A percentile compares a stretch with the other conserved stretches of the same genome.
phyloP scores from a whole-genome alignment of 2,797 vertebrate species.

The Borostomias antarcticus region DNA sequence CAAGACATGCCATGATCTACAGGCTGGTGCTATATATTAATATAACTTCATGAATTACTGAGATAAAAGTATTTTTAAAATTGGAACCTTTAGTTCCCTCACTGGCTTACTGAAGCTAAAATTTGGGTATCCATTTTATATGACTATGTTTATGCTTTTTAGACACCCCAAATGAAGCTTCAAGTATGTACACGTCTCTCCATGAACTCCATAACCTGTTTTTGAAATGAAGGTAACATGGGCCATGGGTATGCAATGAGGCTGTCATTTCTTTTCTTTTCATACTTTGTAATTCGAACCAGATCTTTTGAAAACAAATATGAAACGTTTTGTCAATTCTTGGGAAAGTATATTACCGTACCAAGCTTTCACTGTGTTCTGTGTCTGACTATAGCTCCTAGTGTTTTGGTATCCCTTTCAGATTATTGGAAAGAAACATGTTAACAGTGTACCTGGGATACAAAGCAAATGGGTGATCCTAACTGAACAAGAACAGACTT shows the following conservation, averaged over 20 bases:
- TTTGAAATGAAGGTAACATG: slow-evolving; percentile 55
- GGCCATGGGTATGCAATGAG: slow-evolving; percentile 59
- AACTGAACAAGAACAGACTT: slow-evolving; percentile 36
- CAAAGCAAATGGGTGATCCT: slow-evolving; percentile 33
- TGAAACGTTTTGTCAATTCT: slow-evolving; percentile 27
- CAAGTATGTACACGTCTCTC: slow-evolving; percentile 56
- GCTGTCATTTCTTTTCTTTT: slow-evolving; percentile 48
- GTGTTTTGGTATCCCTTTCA: slow-evolving; percentile 45
- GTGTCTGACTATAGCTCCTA: slow-evolving; percentile 46
- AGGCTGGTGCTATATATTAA: slow-evolving; percentile 81
- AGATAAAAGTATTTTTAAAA: slow-evolving; percentile 67
- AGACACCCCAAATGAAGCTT: slow-evolving; percentile 63
- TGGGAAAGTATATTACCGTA: slow-evolving; percentile 51
- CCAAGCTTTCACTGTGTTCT: slow-evolving; percentile 50
- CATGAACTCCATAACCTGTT: slow-evolving; percentile 58
- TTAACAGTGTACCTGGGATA: slow-evolving; percentile 39
- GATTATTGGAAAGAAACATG: slow-evolving; percentile 41
- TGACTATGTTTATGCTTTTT: slow-evolving; percentile 68
- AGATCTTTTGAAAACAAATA: slow-evolving; percentile 33
- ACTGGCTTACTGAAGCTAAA: slow-evolving; percentile 71
- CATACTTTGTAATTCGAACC: slow-evolving; percentile 58
- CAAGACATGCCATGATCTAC: slow-evolving; percentile 77
- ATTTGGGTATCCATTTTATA: slow-evolving; percentile 80
- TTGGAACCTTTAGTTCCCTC: slow-evolving; percentile 59
- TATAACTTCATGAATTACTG: slow-evolving; percentile 70